These are phyloP conservation scores for Hybognathus amarus DNA, from an alignment of 2,797 vertebrate genomes.

Conservation along the genomic window DNA sequence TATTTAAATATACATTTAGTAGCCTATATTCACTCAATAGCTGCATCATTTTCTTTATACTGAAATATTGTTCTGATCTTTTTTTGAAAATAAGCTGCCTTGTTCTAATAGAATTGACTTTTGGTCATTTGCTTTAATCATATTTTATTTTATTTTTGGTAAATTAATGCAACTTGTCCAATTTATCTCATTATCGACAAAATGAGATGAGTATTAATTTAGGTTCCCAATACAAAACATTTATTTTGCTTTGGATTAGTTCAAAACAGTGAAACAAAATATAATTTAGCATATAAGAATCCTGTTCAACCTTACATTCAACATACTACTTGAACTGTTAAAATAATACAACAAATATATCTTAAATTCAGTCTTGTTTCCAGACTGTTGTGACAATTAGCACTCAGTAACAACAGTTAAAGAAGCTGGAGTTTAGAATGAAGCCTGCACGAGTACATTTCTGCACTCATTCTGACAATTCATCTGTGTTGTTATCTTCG, in stretches of 20 bases:
- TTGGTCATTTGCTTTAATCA: background rate
- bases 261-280: background rate
- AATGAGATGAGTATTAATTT: background rate
- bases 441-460: background rate
- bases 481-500: background rate
- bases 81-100: background rate
- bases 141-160: background rate
- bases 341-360: background rate
- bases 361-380: conserved; percentile 2
- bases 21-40: background rate
- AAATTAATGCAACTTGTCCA: background rate
- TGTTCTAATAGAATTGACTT: background rate
- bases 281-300: background rate
- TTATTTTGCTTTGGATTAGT: background rate
- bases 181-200: background rate
- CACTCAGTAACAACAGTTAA: background rate
- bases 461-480: background rate
- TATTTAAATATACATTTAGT: background rate
- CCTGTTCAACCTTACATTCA: background rate
- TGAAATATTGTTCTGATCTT: background rate
- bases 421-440: background rate
- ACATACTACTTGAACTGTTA: background rate
- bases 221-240: background rate
- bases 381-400: background rate
- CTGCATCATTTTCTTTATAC: background rate